Evolutionary conservation across 2,797 vertebrate species (phyloP).

Genomic region (Scyliorhinus canicula): DNA sequence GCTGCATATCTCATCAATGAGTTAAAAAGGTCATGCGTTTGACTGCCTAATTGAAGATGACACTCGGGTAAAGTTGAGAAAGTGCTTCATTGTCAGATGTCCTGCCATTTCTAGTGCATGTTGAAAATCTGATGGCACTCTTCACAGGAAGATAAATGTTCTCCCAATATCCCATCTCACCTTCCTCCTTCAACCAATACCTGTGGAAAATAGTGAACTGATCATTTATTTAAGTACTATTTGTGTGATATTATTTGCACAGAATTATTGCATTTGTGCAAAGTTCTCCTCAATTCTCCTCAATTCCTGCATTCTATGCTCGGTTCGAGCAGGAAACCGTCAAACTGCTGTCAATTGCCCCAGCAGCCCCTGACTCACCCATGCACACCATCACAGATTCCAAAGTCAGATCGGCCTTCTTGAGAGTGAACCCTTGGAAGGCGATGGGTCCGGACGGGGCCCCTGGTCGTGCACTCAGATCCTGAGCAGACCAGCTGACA

Average conservation of each 20-base stretch:
- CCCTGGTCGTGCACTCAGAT: too few relatives aligned
- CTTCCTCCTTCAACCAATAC: background rate
- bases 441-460: too few relatives aligned
- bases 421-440: too few relatives aligned
- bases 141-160: background rate
- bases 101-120: background rate
- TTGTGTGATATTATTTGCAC: background rate
- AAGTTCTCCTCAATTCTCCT: background rate
- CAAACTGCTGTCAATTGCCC: too few relatives aligned
- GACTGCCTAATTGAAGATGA: background rate
- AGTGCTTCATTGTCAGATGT: background rate
- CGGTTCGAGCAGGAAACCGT: too few relatives aligned
- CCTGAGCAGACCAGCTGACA: too few relatives aligned
- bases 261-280: background rate
- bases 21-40: background rate
- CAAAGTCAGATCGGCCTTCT: too few relatives aligned
- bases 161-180: background rate
- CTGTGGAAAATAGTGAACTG: background rate
- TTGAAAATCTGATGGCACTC: background rate
- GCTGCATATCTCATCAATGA: background rate
- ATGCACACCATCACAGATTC: too few relatives aligned
- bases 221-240: background rate
- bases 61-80: background rate
- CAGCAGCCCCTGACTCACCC: too few relatives aligned
- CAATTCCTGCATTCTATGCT: too few relatives aligned